Evolutionary conservation across 2,113 vertebrate genomes (phyloP).

Genomic region (Silurus asotus): DNA sequence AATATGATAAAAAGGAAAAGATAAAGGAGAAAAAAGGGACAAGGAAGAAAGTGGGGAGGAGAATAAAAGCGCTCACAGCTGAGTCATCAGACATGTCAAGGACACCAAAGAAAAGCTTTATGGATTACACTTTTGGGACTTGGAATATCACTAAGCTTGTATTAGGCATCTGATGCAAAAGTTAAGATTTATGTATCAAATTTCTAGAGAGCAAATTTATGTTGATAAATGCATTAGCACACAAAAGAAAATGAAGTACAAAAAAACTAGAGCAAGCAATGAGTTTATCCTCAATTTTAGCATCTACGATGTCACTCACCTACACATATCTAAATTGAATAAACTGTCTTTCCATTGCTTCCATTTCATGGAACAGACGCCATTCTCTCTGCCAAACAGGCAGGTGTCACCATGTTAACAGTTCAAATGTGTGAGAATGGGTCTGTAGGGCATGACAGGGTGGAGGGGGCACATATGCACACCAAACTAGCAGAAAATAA

Average conservation of each 20-base stretch:
- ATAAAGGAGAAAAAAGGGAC: constrained; percentile 71
- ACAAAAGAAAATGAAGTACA: neutral
- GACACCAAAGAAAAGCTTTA: constrained; percentile 47
- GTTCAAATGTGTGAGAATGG: constrained; percentile 66
- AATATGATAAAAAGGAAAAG: constrained; percentile 54
- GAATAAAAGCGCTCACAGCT: constrained; percentile 28
- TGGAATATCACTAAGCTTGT: neutral
- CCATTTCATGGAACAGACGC: constrained; percentile 82
- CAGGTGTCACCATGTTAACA: constrained; percentile 73
- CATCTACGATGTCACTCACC: constrained; percentile 9
- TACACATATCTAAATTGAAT: constrained; percentile 22
- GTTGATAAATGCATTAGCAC: neutral
- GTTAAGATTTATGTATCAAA: neutral
- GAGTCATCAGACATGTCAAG: constrained; percentile 54
- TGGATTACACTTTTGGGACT: constrained; percentile 71
- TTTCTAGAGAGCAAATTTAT: neutral
- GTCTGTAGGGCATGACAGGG: constrained; percentile 62
- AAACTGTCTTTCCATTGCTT: constrained; percentile 67
- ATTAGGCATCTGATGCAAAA: neutral
- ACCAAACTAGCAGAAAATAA: constrained; percentile 53
- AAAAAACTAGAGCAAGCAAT: neutral
- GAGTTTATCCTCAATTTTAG: neutral
- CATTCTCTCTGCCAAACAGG: constrained; percentile 80
- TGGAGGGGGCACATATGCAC: constrained; percentile 62
- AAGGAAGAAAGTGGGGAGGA: constrained; percentile 9